These are phyloP conservation scores for Ashinkailepas kermadecensis DNA, from an alignment of 2,888 invertebrate genomes.

Conservation along the genomic window DNA sequence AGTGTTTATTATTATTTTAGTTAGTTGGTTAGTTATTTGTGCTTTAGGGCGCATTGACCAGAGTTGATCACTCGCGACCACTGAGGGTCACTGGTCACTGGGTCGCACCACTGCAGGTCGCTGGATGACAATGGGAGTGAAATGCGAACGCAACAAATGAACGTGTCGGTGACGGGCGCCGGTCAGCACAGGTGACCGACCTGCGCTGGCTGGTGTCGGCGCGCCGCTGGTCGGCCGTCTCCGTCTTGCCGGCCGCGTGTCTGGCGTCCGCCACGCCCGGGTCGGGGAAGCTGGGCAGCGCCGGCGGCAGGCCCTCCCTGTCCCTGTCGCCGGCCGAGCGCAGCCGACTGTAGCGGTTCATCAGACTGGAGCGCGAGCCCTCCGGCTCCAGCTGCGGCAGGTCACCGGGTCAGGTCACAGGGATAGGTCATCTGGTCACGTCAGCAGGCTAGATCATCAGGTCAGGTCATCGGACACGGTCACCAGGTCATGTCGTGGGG, in stretches of 20 bases:
- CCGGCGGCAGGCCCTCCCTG: neutral
- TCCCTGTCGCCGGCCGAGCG: neutral
- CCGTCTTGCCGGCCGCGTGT: neutral
- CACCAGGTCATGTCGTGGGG: too few species aligned
- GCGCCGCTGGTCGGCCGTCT: neutral
- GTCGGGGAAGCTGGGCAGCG: constrained; percentile 13
- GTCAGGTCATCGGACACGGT: too few species aligned
- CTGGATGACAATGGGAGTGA: too few species aligned
- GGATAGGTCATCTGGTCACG: too few species aligned
- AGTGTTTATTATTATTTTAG: too few species aligned
- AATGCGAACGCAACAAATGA: too few species aligned
- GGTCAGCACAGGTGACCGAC: constrained; percentile 45
- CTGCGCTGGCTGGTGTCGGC: neutral
- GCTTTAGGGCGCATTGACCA: too few species aligned
- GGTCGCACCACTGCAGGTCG: too few species aligned
- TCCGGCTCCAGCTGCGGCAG: neutral
- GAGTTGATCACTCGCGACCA: too few species aligned
- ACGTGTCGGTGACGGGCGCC: constrained; percentile 40
- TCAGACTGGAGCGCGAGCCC: neutral
- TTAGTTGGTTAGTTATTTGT: too few species aligned
- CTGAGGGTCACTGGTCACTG: too few species aligned
- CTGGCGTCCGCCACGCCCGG: neutral
- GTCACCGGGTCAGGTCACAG: neutral
- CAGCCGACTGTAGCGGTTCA: neutral
- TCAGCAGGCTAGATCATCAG: too few species aligned